Evolutionary conservation across 2,797 vertebrate species (phyloP).

Genomic region (Hirundo rustica): DNA sequence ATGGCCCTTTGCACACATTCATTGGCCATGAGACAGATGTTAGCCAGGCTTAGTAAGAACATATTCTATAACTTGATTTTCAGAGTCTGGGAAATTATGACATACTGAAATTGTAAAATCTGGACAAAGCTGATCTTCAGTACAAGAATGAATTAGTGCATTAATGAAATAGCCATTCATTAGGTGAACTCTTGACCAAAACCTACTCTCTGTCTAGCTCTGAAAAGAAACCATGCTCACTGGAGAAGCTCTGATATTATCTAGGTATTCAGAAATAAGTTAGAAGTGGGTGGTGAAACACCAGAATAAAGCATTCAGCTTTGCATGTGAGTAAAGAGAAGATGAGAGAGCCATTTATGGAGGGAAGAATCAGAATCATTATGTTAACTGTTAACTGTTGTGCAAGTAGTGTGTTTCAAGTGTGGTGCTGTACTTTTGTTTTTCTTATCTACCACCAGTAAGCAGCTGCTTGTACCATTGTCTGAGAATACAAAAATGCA

Average conservation of each 20-base stretch:
- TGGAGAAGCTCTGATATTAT: conserved; percentile 33
- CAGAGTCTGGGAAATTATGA: background rate
- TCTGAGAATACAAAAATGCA: background rate
- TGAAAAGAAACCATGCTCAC: conserved; percentile 35
- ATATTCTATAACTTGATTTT: background rate
- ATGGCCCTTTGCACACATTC: background rate
- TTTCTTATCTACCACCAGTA: background rate
- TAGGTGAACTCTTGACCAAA: conserved; percentile 48
- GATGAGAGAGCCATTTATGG: background rate
- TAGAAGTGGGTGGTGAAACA: conserved; percentile 11
- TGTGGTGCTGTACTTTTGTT: background rate
- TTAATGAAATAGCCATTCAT: conserved; percentile 41
- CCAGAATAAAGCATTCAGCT: conserved; percentile 10
- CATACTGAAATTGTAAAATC: conserved; percentile 11
- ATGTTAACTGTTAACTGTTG: background rate
- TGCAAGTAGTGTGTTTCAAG: background rate
- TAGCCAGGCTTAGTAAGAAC: background rate
- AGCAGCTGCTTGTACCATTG: background rate
- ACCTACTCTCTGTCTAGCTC: background rate
- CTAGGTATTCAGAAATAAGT: conserved; percentile 29
- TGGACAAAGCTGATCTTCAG: conserved; percentile 23
- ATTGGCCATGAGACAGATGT: background rate
- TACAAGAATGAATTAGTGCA: background rate
- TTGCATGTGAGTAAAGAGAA: background rate
- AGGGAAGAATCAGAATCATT: background rate